Conservation (phyloP, 2,797 vertebrate genomes). For the Megaceryle alcyon region DNA sequence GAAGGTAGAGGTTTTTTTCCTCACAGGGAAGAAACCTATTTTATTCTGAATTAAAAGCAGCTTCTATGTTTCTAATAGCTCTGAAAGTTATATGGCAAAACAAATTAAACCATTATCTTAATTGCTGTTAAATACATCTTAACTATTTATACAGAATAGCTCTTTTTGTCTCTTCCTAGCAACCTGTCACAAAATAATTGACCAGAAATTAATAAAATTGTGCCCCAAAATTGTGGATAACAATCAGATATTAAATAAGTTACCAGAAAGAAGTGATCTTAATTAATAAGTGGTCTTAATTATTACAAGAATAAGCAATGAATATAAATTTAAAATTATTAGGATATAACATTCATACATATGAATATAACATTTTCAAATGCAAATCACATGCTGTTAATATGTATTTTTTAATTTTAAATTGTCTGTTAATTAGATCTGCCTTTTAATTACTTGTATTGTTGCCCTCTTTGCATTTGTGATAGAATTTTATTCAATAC, state of each 20-base stretch:
- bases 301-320: background rate
- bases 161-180: background rate
- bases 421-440: background rate
- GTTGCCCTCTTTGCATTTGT: background rate
- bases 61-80: background rate
- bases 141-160: background rate
- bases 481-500: background rate
- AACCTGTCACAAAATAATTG: background rate
- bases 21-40: background rate
- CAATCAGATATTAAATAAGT: slow-evolving; percentile 5
- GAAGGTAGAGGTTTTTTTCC: background rate
- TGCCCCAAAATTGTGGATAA: background rate
- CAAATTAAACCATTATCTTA: background rate
- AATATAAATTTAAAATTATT: background rate
- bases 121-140: background rate
- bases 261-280: background rate
- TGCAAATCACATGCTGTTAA: background rate
- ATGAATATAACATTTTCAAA: background rate
- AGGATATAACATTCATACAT: background rate
- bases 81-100: background rate
- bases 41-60: background rate
- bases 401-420: background rate
- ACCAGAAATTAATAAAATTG: background rate
- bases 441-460: background rate
- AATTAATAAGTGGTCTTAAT: background rate